These are phyloP conservation scores for Pseudeuparius sepicola DNA, from an alignment of 2,888 invertebrate species.

Conservation along the genomic window DNA sequence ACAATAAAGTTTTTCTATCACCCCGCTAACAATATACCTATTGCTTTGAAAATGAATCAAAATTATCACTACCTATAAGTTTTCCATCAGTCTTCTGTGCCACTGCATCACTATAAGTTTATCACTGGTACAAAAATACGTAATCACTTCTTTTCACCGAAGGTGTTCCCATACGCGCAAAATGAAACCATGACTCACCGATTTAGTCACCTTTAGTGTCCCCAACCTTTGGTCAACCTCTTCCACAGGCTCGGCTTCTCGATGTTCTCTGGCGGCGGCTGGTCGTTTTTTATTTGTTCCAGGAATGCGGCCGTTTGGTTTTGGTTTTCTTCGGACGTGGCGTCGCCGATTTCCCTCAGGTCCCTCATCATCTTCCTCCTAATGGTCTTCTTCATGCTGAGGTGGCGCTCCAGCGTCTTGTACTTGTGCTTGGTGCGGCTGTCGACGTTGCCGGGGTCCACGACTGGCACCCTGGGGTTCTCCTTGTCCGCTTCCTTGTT, in stretches of 20 bases:
- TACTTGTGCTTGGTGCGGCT: conserved; percentile 58
- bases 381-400: conserved; percentile 82
- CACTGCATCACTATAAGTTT: no score
- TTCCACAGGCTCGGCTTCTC: conserved; percentile 41
- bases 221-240: conserved; percentile 39
- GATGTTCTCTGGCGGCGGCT: conserved; percentile 38
- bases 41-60: no score
- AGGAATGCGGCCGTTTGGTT: conserved; percentile 35
- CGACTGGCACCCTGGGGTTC: conserved; percentile 38
- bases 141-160: no score
- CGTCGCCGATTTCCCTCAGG: conserved; percentile 52
- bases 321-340: conserved; percentile 28
- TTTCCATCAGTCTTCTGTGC: no score
- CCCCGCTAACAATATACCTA: no score
- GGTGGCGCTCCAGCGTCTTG: conserved; percentile 67
- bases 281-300: conserved; percentile 39
- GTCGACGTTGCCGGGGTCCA: conserved; percentile 42
- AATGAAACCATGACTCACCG: no score
- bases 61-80: no score
- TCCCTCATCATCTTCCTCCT: conserved; percentile 78
- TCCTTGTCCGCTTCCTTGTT: conserved; percentile 35
- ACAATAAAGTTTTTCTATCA: no score
- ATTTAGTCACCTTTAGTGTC: conserved; percentile 24
- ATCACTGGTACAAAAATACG: no score
- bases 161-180: no score